Evolutionary conservation across 1,140 invertebrate species (phyloP).

Genomic region (Drosophila parvula): DNA sequence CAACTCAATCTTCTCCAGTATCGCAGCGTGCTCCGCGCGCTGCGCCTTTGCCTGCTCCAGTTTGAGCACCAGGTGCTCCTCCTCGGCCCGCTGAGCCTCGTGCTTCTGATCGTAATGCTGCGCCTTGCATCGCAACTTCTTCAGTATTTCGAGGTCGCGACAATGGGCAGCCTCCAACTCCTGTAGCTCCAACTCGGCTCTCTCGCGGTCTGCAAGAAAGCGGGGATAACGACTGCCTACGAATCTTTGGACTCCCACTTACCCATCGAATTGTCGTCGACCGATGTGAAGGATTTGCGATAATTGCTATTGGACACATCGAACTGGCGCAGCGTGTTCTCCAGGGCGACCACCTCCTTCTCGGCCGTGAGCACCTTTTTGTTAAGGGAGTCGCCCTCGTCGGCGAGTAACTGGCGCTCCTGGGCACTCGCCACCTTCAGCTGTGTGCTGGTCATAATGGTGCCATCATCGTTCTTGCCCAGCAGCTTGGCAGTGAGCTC

Average conservation of each 20-base stretch:
- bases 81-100: slow-evolving; percentile 37
- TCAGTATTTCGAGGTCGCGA: slow-evolving; percentile 56
- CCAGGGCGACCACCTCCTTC: slow-evolving; percentile 88
- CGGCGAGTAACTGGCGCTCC: slow-evolving; percentile 87
- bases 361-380: slow-evolving; percentile 87
- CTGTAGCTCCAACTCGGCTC: slow-evolving; percentile 53
- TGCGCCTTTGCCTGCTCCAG: slow-evolving; percentile 41
- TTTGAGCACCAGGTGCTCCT: slow-evolving; percentile 39
- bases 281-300: slow-evolving; percentile 84
- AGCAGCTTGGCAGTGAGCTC: slow-evolving; percentile 76
- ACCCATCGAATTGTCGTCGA: slow-evolving; percentile 56
- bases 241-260: not conserved
- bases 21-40: slow-evolving; percentile 58
- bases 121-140: slow-evolving; percentile 67
- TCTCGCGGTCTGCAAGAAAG: slow-evolving; percentile 43
- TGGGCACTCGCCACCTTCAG: slow-evolving; percentile 88
- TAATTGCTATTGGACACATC: slow-evolving; percentile 87
- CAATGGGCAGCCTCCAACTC: slow-evolving; percentile 54
- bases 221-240: not conserved
- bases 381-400: slow-evolving; percentile 88
- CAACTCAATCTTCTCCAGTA: slow-evolving; percentile 57
- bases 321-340: slow-evolving; percentile 88
- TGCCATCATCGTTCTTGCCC: slow-evolving; percentile 85
- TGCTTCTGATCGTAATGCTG: slow-evolving; percentile 52
- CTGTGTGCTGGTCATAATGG: slow-evolving; percentile 86